These are phyloP conservation scores for Leucoraja erinaceus DNA, from an alignment of 2,113 vertebrate genomes.

Conservation along the genomic window DNA sequence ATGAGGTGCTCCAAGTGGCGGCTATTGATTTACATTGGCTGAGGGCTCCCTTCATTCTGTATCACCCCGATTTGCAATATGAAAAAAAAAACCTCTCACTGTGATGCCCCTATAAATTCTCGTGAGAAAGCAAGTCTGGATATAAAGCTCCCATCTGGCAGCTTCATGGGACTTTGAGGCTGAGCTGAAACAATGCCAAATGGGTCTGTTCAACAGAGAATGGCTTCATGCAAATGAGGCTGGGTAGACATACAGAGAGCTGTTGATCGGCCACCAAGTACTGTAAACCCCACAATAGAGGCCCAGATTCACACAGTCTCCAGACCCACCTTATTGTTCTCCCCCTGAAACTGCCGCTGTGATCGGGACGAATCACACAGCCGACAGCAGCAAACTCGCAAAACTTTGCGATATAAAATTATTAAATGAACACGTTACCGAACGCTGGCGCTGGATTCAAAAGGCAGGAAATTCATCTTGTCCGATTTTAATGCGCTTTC, in stretches of 20 bases:
- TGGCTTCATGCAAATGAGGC: conserved; percentile 30
- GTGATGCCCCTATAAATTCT: conserved; percentile 35
- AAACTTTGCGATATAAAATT: neutral
- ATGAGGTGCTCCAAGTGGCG: conserved; percentile 7
- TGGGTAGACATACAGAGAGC: conserved; percentile 15
- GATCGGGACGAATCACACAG: conserved; percentile 10
- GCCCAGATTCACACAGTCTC: conserved; percentile 25
- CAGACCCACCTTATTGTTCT: conserved; percentile 27
- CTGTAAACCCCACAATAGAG: conserved; percentile 35
- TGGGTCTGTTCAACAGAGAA: conserved; percentile 32
- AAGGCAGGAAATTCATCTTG: neutral
- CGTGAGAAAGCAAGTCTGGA: conserved; percentile 38
- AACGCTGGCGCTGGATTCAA: neutral
- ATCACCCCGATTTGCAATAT: conserved; percentile 35
- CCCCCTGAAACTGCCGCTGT: conserved; percentile 19
- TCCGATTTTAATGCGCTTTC: neutral
- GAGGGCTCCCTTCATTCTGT: neutral
- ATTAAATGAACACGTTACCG: neutral
- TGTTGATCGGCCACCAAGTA: conserved; percentile 21
- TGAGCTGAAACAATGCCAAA: conserved; percentile 32
- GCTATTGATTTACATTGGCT: conserved; percentile 30
- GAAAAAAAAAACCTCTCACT: neutral
- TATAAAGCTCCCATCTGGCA: conserved; percentile 37
- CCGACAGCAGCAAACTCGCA: neutral
- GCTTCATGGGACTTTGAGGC: conserved; percentile 25